A percentile compares a stretch with the other conserved stretches of the same genome.
These are phyloP conservation scores for Daktulosphaira vitifoliae DNA, from an alignment of 1,140 invertebrate genomes.

Conservation along the genomic window DNA sequence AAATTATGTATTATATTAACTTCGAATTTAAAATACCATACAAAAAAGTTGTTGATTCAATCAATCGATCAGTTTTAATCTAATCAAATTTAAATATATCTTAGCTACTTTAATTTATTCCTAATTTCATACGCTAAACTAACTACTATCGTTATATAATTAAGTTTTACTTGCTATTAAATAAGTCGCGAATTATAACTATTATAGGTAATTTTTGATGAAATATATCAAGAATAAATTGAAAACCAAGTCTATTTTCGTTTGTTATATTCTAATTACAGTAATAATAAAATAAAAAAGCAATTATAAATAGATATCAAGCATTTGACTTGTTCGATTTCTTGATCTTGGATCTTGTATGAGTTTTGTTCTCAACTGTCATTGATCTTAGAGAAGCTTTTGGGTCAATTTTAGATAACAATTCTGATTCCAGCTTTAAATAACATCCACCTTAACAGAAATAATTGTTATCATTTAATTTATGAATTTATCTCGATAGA, in stretches of 20 bases:
- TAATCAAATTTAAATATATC: background rate
- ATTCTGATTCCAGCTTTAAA: slow-evolving; percentile 1
- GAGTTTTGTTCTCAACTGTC: slow-evolving; percentile 38
- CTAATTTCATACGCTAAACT: too few species aligned
- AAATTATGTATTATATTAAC: background rate
- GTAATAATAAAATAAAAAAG: too few species aligned
- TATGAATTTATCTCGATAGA: too few species aligned
- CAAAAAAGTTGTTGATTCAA: slow-evolving; percentile 1
- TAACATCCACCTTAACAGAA: slow-evolving; percentile 5
- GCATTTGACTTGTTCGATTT: background rate
- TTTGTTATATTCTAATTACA: too few species aligned
- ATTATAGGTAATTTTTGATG: too few species aligned
- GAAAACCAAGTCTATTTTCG: too few species aligned
- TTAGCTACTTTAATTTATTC: too few species aligned
- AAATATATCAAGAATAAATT: too few species aligned
- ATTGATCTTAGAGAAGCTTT: slow-evolving; percentile 36
- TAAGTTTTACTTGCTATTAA: too few species aligned
- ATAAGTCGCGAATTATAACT: too few species aligned
- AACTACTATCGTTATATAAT: too few species aligned
- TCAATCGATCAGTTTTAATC: background rate
- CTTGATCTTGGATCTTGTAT: background rate
- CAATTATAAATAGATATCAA: background rate
- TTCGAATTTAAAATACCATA: slow-evolving; percentile 7
- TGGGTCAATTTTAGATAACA: slow-evolving; percentile 31
- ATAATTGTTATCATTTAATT: too few species aligned